phyloP scores from a whole-genome alignment of 2,888 invertebrate genomes.

The Nomada lathburiana region DNA sequence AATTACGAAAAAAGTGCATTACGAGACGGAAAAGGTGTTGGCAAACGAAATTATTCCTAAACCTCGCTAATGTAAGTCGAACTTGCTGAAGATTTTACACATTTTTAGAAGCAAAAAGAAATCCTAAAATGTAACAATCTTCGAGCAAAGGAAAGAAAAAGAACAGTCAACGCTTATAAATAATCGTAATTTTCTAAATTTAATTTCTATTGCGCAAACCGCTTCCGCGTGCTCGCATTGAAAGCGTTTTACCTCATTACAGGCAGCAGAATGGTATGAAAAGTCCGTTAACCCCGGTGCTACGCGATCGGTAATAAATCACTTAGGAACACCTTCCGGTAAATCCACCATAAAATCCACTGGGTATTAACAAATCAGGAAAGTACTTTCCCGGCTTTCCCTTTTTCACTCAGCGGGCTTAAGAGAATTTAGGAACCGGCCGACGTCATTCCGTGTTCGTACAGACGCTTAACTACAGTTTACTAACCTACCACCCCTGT shows the following conservation, averaged over 20 bases:
- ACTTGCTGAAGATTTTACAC: no score
- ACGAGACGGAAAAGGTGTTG: no score
- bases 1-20: no score
- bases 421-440: constrained; percentile 71
- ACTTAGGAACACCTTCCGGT: constrained; percentile 47
- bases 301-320: constrained; percentile 61
- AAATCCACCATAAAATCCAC: constrained; percentile 68
- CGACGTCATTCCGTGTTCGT: constrained; percentile 49
- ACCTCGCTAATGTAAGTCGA: no score
- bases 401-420: constrained; percentile 71
- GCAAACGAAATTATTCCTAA: no score
- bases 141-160: no score
- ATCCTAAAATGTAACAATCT: no score
- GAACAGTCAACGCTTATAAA: no score
- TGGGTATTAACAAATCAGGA: constrained; percentile 72
- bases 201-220: no score
- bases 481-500: constrained; percentile 37
- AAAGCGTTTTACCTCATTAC: constrained; percentile 49
- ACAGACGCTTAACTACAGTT: constrained; percentile 51
- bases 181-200: no score
- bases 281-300: constrained; percentile 57
- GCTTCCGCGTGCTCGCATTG: constrained; percentile 15
- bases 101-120: no score
- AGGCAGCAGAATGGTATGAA: constrained; percentile 29
- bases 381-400: constrained; percentile 65